Evolutionary conservation across 2,113 vertebrate species (phyloP).

Genomic region (Periophthalmodon schlosseri): DNA sequence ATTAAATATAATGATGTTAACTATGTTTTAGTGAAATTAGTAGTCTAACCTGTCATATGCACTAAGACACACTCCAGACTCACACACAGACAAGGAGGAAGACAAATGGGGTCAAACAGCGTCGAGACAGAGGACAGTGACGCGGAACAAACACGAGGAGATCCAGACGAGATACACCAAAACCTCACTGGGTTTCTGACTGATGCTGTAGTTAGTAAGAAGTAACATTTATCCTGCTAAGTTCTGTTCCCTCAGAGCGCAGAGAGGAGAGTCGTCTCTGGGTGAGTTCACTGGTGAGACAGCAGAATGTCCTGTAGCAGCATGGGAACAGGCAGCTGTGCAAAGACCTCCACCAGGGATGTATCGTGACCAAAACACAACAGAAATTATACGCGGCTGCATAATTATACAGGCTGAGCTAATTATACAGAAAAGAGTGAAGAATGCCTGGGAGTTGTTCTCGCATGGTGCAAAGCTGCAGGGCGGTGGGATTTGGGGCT

Average conservation of each 20-base stretch:
- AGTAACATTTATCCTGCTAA: neutral
- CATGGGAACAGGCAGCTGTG: constrained; percentile 61
- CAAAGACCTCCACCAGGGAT: constrained; percentile 67
- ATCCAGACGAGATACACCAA: neutral
- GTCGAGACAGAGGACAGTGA: constrained; percentile 16
- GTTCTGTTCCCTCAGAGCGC: neutral
- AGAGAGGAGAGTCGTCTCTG: neutral
- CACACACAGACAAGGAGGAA: constrained; percentile 18
- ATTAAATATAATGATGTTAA: too few species aligned
- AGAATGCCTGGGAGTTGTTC: constrained; percentile 67
- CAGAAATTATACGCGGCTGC: constrained; percentile 64
- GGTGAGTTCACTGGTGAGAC: constrained; percentile 42
- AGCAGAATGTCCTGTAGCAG: constrained; percentile 38
- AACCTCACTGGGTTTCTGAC: neutral
- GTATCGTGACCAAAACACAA: constrained; percentile 67
- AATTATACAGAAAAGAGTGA: constrained; percentile 66
- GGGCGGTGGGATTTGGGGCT: constrained; percentile 67
- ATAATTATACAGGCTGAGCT: constrained; percentile 69
- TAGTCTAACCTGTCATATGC: too few species aligned
- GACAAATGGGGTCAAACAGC: constrained; percentile 51
- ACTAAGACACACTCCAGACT: constrained; percentile 7
- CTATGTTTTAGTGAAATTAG: too few species aligned
- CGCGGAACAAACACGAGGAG: constrained; percentile 6
- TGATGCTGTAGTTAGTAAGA: neutral
- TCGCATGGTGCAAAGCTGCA: constrained; percentile 49